Evolutionary conservation across 2,113 vertebrate genomes (phyloP).

Genomic region (Ochotona curzoniae): DNA sequence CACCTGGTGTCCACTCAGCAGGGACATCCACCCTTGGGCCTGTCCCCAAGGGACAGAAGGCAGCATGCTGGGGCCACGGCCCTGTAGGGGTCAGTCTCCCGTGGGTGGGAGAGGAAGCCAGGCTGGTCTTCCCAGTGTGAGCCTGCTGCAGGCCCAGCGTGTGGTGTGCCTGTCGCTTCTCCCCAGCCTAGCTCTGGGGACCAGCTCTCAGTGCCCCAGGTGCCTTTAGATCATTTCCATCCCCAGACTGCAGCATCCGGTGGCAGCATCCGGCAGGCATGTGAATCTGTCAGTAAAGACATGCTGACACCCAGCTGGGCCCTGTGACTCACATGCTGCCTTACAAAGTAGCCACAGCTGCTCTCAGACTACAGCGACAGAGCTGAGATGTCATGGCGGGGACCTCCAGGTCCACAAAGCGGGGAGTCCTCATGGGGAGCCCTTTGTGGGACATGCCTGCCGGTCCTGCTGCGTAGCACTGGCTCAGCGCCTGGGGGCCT

Average conservation of each 20-base stretch:
- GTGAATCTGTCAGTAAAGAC: constrained; percentile 15
- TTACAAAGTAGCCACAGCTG: neutral
- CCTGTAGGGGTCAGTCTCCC: neutral
- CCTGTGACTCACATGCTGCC: neutral
- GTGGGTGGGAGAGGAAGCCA: neutral
- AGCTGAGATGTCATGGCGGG: neutral
- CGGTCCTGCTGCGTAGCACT: accelerated
- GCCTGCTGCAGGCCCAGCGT: neutral
- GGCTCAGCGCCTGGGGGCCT: neutral
- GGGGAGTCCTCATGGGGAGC: neutral
- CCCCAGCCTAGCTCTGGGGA: neutral
- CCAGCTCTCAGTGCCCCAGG: neutral
- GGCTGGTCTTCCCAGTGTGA: neutral
- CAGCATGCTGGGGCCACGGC: accelerated
- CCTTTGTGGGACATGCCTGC: neutral
- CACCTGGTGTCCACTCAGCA: too few species aligned
- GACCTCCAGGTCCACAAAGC: neutral
- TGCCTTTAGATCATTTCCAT: neutral
- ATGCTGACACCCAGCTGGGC: neutral
- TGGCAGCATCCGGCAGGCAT: neutral
- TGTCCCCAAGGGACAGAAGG: accelerated
- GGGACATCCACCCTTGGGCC: accelerated
- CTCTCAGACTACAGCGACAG: neutral
- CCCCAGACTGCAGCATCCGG: too few species aligned
- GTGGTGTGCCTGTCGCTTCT: too few species aligned